Base-by-base conservation (phyloP, 2,113 vertebrate species). In the Podarcis muralis region DNA sequence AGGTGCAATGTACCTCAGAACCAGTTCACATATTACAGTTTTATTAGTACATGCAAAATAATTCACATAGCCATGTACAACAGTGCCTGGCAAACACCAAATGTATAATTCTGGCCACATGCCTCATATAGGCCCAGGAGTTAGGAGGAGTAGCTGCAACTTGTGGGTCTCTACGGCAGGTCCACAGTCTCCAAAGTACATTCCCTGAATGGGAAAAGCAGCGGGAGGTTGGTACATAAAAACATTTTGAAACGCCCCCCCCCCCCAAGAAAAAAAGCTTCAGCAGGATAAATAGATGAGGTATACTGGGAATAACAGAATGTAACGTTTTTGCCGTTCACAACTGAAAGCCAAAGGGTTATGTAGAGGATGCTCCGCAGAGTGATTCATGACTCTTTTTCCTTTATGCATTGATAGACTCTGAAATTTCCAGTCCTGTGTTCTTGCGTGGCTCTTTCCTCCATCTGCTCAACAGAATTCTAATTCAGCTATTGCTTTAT, bases 181-280 rank as follows among this genome's bases (percentile, higher is more conserved):
- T 40, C 40, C 15, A 68, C 59, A 59, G 15, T 77, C 27, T 76
- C 9, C 1, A n/a, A 86, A 90, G 62, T 77, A 87, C 27, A 85
- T 35, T 66, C 53, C 57, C 0, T 3, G 84, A 72, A 32, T 59
- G 85, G 87, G 27, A 66, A 91, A 90, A 93, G 84, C 78, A 90
- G 87, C 87, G 77, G 84, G 94, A 93, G 94, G 84, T 48, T 69
- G 92, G 83, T 85, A 68, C 87, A 84, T 76, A 86, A 89, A 88
- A 92, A 83, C 83, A 78, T n/a, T 78, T 88, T 89, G 92, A 91
- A 91, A 76, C 37, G 1, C 11, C 11, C 48, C 11, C 48, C 40
- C 43, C 40, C 40, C 40, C 40, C 40, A 7, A 7, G 40, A 48
- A 48, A 87, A 83, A 83, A 59, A 86, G 92, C 81, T 93, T 82